Base-by-base conservation (phyloP, 2,113 vertebrate genomes). In the Actenoides hombroni region DNA sequence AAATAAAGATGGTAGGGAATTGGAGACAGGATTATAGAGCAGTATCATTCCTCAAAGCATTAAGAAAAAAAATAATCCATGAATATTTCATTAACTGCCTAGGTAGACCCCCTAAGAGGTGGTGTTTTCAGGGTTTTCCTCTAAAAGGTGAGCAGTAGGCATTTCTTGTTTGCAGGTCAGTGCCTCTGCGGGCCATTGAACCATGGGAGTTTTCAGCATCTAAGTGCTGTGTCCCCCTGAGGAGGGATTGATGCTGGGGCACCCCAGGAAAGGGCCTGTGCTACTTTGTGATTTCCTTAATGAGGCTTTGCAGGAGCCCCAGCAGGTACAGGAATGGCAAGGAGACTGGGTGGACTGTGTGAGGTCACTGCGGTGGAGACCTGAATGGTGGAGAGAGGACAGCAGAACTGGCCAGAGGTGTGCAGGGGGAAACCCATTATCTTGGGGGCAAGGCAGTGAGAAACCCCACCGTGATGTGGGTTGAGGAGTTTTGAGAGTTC, bases 241-340 rank as follows among this genome's bases (percentile, higher is more conserved):
- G 25, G n/a, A 9, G 24, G 7, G 4, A 21, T 48, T 0, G 0
- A 10, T 39, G 64, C 29, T 53, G 63, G n/a, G 26, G 4, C 42
- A 51, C 19, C 17, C 6, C 48, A 39, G 53, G 49, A 10, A 53
- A 83, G 23, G 19, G 4, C 24, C 44, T 69, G 44, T 83, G 81
- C 53, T 64, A 2, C 49, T 68, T 46, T 16, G 2, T 49, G 12
- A 20, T 77, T 56, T 61, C 61, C 25, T 69, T 31, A 25, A n/a
- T 1, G 5, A 73, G 16, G 63, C 5, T 73, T 73, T 84, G 28
- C 16, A 21, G 68, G 26, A 86, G 20, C 28, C 18, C 48, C 25
- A 18, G n/a, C 9, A 26, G 13, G 12, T 16, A 35, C 44, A 40
- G 86, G 7, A 0, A 8, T 31, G 14, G 23, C 2, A 4, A 83